Evolutionary conservation across 2,888 invertebrate species (phyloP).

Genomic region (Chrysolina americana): DNA sequence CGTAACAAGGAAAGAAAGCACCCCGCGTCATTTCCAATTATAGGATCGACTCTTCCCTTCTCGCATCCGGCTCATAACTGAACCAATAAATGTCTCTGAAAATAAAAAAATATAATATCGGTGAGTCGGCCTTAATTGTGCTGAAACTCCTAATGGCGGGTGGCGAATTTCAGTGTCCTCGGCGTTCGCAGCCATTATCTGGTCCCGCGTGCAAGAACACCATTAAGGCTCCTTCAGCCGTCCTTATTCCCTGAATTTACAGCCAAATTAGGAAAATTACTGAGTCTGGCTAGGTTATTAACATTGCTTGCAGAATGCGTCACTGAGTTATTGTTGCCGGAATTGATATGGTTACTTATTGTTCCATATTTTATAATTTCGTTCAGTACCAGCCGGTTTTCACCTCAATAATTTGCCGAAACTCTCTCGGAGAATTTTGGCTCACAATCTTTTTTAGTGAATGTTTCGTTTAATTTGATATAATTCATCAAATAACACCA

Average conservation of each 20-base stretch:
- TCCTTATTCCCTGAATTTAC: constrained; percentile 62
- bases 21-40: no score
- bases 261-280: constrained; percentile 63
- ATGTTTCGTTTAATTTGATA: no score
- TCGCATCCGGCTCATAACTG: background rate
- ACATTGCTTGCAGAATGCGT: constrained; percentile 54
- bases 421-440: no score
- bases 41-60: background rate
- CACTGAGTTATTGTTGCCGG: constrained; percentile 26
- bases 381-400: background rate
- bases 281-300: constrained; percentile 60
- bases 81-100: constrained; percentile 1
- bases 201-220: constrained; percentile 59
- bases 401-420: background rate
- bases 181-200: constrained; percentile 40
- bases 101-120: constrained; percentile 22
- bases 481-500: no score
- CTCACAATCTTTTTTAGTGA: no score
- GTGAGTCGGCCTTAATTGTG: constrained; percentile 22
- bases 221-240: constrained; percentile 62
- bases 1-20: no score
- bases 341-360: constrained; percentile 31
- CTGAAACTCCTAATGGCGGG: constrained; percentile 28
- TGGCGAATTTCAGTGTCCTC: constrained; percentile 37
- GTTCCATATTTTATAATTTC: constrained; percentile 21